Conservation (phyloP, 2,113 vertebrate species). For the Aramus guarauna region DNA sequence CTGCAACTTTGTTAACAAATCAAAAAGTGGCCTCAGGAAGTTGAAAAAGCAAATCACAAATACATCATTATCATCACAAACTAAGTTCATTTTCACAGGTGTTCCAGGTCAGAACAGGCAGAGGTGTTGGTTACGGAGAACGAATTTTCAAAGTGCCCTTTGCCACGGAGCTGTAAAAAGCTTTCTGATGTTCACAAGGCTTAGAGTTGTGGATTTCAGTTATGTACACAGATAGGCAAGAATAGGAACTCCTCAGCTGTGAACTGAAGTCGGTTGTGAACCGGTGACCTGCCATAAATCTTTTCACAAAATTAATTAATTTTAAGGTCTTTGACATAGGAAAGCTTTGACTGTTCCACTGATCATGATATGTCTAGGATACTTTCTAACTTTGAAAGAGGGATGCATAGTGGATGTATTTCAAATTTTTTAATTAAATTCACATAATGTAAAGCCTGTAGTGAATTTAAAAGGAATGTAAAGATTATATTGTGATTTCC, state of each 20-base stretch:
- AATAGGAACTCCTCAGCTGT: not conserved
- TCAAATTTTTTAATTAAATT: not conserved
- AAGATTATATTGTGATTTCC: not conserved
- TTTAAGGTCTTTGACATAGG: not conserved
- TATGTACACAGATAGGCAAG: not conserved
- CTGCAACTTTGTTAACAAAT: not conserved
- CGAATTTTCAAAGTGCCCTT: not conserved
- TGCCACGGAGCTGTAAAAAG: not conserved
- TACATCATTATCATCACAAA: not conserved
- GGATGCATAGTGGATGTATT: not conserved
- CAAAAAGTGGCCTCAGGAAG: not conserved
- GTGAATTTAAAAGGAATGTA: not conserved
- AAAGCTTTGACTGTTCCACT: not conserved
- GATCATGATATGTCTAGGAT: not conserved
- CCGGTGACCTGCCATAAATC: not conserved
- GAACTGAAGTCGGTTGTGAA: conserved; percentile 9
- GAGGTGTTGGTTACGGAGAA: not conserved
- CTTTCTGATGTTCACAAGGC: not conserved
- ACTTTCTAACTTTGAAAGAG: not conserved
- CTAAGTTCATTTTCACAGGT: not conserved
- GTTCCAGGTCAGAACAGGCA: not conserved
- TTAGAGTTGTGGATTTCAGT: not conserved
- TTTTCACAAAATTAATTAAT: not conserved
- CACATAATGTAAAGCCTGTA: not conserved
- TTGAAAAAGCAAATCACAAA: not conserved